Conservation (phyloP, 2,888 invertebrate species). For the Meiosimyza decipiens region DNA sequence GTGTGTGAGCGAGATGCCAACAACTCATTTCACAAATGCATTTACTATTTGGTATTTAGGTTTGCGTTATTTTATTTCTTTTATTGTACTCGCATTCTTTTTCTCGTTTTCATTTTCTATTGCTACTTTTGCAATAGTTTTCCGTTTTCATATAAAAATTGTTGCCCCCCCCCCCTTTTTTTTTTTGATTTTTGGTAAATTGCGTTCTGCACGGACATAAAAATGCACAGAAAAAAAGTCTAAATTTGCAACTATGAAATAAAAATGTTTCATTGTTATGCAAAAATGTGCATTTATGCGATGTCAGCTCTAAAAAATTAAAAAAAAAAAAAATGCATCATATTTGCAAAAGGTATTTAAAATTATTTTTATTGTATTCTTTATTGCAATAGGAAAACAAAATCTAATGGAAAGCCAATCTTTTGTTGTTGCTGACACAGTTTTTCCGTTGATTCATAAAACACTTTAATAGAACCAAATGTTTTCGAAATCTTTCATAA, state of each 20-base stretch:
- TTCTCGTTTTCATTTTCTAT: neutral
- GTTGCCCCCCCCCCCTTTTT: neutral
- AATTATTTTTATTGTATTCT: no score
- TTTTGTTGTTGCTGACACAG: slow-evolving; percentile 17
- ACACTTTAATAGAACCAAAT: no score
- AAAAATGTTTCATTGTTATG: slow-evolving; percentile 47
- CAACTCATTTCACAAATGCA: slow-evolving; percentile 46
- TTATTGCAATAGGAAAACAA: no score
- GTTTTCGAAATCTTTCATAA: no score
- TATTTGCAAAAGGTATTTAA: no score
- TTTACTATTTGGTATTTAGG: slow-evolving; percentile 44
- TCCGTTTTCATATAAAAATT: no score
- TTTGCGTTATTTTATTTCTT: slow-evolving; percentile 35
- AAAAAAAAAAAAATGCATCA: neutral
- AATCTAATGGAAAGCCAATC: slow-evolving; percentile 18
- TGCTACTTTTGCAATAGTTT: slow-evolving; percentile 38
- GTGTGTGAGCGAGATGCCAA: slow-evolving; percentile 32
- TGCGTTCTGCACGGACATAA: slow-evolving; percentile 7
- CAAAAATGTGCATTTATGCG: slow-evolving; percentile 48
- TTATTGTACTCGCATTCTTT: neutral
- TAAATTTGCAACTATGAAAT: slow-evolving; percentile 27
- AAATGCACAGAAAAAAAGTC: neutral
- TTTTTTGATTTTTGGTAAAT: neutral
- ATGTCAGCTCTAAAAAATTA: slow-evolving; percentile 35
- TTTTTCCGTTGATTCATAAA: no score